Evolutionary conservation across 1,140 invertebrate species (phyloP).

Genomic region (Drosophila azteca): DNA sequence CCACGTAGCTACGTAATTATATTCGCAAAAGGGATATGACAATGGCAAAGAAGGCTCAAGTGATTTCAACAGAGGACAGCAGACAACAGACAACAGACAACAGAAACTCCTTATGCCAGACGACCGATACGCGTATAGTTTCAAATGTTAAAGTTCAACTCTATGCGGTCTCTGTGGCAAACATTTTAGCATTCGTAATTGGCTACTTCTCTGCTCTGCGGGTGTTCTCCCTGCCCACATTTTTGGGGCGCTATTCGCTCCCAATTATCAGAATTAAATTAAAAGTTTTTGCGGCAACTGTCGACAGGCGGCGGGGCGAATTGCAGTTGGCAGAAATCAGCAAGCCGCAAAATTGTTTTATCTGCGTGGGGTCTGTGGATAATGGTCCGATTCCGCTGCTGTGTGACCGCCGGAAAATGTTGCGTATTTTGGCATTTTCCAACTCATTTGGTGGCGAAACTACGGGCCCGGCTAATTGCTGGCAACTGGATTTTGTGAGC

Average conservation of each 20-base stretch:
- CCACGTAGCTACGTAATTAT: conserved; percentile 1
- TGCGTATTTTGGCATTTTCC: conserved; percentile 48
- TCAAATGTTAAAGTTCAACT: conserved; percentile 40
- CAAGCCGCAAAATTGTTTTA: conserved; percentile 53
- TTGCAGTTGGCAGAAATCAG: conserved; percentile 63
- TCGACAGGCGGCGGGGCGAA: conserved; percentile 34
- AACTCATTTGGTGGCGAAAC: conserved; percentile 44
- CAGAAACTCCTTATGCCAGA: not conserved
- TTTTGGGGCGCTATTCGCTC: conserved; percentile 20
- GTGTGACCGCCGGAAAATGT: conserved; percentile 43
- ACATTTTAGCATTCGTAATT: conserved; percentile 14
- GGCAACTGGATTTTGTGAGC: conserved; percentile 38
- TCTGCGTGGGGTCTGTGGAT: conserved; percentile 16
- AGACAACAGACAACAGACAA: no score
- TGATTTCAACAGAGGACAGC: not conserved
- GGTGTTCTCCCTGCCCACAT: conserved; percentile 6
- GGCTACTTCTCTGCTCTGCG: not conserved
- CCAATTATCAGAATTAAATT: conserved; percentile 71
- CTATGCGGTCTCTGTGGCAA: not conserved
- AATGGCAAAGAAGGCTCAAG: not conserved
- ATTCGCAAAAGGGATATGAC: no score
- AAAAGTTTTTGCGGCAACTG: conserved; percentile 61
- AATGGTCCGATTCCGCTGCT: no score
- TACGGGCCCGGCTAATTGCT: conserved; percentile 48
- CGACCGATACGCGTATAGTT: conserved; percentile 4